Evolutionary conservation across 1,140 invertebrate genomes (phyloP).

Genomic region (Drosophila kanapiae): DNA sequence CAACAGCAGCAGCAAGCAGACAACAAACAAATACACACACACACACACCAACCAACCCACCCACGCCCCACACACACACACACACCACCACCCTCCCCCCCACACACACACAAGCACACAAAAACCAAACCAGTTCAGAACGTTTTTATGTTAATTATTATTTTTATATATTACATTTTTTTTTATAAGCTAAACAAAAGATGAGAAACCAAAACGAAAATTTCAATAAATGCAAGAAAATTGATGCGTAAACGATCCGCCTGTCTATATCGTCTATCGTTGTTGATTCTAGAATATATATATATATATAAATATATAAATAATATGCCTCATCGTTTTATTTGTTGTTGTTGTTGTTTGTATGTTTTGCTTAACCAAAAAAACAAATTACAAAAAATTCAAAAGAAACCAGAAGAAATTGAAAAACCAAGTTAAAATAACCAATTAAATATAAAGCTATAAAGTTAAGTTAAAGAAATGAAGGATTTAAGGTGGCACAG

Average conservation of each 20-base stretch:
- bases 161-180: slow-evolving; percentile 72
- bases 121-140: slow-evolving; percentile 81
- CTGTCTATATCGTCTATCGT: slow-evolving; percentile 17
- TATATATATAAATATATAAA: slow-evolving; percentile 1
- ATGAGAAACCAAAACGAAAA: slow-evolving; percentile 46
- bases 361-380: slow-evolving; percentile 56
- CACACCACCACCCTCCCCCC: slow-evolving; percentile 13
- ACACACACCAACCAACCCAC: slow-evolving; percentile 9
- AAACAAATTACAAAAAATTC: slow-evolving; percentile 12
- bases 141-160: slow-evolving; percentile 83
- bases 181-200: slow-evolving; percentile 51
- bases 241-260: slow-evolving; percentile 40
- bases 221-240: slow-evolving; percentile 68
- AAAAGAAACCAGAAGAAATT: slow-evolving; percentile 12
- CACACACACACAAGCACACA: slow-evolving; percentile 35
- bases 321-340: slow-evolving; percentile 17
- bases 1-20: slow-evolving; percentile 17
- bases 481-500: slow-evolving; percentile 15
- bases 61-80: slow-evolving; percentile 20
- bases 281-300: slow-evolving; percentile 11
- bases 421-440: slow-evolving; percentile 23
- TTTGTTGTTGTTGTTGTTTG: slow-evolving; percentile 38
- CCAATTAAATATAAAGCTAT: slow-evolving; percentile 12
- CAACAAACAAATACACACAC: slow-evolving; percentile 19
- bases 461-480: slow-evolving; percentile 28